A percentile compares a stretch with the other conserved stretches of the same genome.
phyloP scores from a whole-genome alignment of 2,888 invertebrate genomes.

The Imbricaverruca yamaguchii region DNA sequence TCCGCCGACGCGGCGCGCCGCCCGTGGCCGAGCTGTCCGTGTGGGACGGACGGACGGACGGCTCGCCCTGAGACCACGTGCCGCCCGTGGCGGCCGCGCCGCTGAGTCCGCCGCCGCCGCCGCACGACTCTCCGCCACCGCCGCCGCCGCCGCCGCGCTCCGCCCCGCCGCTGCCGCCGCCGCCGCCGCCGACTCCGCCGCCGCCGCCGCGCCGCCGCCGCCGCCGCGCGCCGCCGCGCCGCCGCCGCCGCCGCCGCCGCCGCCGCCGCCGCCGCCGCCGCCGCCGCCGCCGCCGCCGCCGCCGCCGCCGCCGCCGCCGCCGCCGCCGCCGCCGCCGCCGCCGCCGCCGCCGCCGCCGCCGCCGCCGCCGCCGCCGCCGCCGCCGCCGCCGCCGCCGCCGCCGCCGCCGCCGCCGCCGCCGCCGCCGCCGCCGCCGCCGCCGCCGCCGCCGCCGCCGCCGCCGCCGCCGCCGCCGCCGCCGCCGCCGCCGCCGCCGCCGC shows the following conservation, averaged over 20 bases:
- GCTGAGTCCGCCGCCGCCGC: background rate
- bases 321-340: background rate
- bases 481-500: background rate
- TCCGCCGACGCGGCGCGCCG: background rate
- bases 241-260: background rate
- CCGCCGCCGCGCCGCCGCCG: background rate
- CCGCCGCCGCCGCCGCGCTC: background rate
- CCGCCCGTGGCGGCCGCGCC: background rate
- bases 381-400: background rate
- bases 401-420: background rate
- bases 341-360: background rate
- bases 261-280: background rate
- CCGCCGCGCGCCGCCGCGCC: background rate
- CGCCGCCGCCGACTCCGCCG: too few relatives aligned
- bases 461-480: background rate
- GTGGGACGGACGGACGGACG: background rate
- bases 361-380: background rate
- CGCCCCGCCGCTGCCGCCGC: background rate
- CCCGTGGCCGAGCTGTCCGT: background rate
- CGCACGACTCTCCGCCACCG: background rate
- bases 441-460: background rate
- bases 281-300: background rate
- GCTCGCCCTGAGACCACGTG: background rate
- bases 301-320: background rate
- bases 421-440: background rate